Base-by-base conservation (phyloP, 2,797 vertebrate species). In the Acanthopagrus latus region DNA sequence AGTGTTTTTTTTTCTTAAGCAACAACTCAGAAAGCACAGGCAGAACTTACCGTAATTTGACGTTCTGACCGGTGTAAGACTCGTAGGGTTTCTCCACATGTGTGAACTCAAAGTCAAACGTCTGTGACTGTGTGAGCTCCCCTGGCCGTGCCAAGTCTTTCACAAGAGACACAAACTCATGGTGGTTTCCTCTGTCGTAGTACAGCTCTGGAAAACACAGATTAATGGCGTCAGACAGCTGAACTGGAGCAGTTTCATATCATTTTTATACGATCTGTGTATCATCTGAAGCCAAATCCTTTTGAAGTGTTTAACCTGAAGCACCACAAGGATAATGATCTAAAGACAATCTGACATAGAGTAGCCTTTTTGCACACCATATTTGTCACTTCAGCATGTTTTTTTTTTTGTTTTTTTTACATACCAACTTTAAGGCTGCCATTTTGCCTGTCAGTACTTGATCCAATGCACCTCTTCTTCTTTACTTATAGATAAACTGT, bases 51-150 rank as follows among this genome's bases (percentile, higher is more conserved):
- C 98, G 94, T 68, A 99, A 84, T 78, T 98, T 99, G 87, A 99
- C 97, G 0, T 99, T 99, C 92, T 98, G 97, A 33, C 98, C 98
- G 0, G 97, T 98, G 94, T 99, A 99, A 5, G 97, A 97, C 74
- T 99, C 98, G 0, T 99, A 99, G 0, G 98, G 98, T 88, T 99
- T 99, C 88, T 99, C 98, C 92, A 99, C 98, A 0, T 99, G 98
- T 0, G 97, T 98, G 93, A 99, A 99, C 81, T 99, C 98, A 0
- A 99, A 99, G 93, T 99, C 97, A 65, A 98, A 99, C 0, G 95
- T 97, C 92, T 98, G 97, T 0, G 97, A 98, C 12, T 97, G 97
- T 0, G 97, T 97, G 81, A 99, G 96, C 51, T 99, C 98, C 10
- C 98, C 98, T 0, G 98, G 97, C 29, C 97, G 95, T 3, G 97